A percentile compares a stretch with the other conserved stretches of the same genome.
phyloP scores from a whole-genome alignment of 2,113 vertebrate genomes.

The Sinocyclocheilus maitianheensis region DNA sequence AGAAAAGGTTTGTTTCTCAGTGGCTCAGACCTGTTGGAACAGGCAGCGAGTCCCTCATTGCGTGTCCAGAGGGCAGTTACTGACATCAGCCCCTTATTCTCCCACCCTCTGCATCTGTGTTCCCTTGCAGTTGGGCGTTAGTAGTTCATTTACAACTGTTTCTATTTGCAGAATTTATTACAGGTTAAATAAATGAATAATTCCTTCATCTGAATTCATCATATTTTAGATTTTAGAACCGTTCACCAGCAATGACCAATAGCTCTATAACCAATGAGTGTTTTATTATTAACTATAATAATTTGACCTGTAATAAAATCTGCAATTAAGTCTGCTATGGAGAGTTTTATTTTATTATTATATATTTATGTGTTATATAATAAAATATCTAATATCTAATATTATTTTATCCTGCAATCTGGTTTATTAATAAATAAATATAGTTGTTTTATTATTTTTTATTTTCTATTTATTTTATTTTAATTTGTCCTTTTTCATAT shows the following conservation, averaged over 20 bases:
- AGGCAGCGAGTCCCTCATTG: slow-evolving; percentile 13
- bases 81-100: background rate
- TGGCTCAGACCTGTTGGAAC: slow-evolving; percentile 48
- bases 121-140: background rate
- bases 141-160: background rate
- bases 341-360: background rate
- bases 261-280: background rate
- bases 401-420: no score
- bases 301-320: background rate
- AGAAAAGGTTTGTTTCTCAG: background rate
- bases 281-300: background rate
- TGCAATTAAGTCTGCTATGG: background rate
- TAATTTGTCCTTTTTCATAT: no score
- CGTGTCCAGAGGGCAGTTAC: slow-evolving; percentile 37
- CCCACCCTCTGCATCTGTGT: slow-evolving; percentile 10
- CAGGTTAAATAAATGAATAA: background rate
- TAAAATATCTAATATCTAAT: no score
- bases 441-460: no score
- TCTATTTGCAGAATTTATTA: background rate
- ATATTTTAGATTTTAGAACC: background rate
- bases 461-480: no score
- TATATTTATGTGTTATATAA: no score
- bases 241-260: background rate
- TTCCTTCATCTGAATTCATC: background rate
- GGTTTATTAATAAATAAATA: no score